These are phyloP conservation scores for Cydia splendana DNA, from an alignment of 1,140 invertebrate genomes.

Conservation along the genomic window DNA sequence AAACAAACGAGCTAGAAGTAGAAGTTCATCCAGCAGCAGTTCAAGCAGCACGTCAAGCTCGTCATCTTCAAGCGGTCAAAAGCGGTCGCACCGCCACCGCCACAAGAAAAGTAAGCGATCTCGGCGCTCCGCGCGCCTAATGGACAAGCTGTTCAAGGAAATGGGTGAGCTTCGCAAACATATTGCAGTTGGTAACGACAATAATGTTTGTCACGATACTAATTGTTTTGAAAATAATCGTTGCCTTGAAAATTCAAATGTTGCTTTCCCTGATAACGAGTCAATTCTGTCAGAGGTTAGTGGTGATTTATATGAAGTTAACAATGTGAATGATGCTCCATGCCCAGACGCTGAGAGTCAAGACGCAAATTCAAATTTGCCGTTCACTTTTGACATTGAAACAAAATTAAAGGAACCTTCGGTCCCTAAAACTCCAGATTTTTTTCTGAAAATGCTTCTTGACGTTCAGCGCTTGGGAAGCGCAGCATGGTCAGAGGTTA, in stretches of 20 bases:
- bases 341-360: too few relatives aligned
- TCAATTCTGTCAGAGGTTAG: too few relatives aligned
- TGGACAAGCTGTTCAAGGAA: slow-evolving; percentile 17
- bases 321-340: too few relatives aligned
- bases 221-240: not conserved
- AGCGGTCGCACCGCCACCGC: not conserved
- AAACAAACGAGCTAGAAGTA: too few relatives aligned
- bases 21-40: slow-evolving; percentile 10
- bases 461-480: too few relatives aligned
- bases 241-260: not conserved
- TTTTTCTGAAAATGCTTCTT: slow-evolving; percentile 20
- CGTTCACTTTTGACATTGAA: too few relatives aligned
- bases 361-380: too few relatives aligned
- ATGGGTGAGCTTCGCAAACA: slow-evolving; percentile 17
- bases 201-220: not conserved
- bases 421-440: slow-evolving; percentile 17
- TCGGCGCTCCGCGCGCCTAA: not conserved
- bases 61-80: not conserved
- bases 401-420: too few relatives aligned
- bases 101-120: slow-evolving; percentile 1
- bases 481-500: slow-evolving; percentile 16
- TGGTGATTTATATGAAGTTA: too few relatives aligned
- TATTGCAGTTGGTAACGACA: too few relatives aligned
- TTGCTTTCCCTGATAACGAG: not conserved
- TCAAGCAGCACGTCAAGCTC: slow-evolving; percentile 2